Conservation (phyloP, 2,113 vertebrate genomes). For the Scatophagus argus region DNA sequence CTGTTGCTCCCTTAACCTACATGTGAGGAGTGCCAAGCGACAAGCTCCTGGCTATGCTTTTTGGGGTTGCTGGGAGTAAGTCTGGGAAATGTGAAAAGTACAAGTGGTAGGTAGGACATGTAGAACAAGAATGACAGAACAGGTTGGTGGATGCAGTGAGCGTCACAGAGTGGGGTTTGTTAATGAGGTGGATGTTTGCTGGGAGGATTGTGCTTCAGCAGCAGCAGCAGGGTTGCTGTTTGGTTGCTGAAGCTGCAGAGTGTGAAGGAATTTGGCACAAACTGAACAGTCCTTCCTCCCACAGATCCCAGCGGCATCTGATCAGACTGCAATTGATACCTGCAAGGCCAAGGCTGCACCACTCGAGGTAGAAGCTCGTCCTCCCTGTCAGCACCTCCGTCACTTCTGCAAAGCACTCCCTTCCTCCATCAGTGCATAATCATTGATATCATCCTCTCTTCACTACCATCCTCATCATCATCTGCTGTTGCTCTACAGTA, state of each 20-base stretch:
- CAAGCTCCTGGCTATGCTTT: neutral
- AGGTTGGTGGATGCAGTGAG: neutral
- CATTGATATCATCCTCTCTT: conserved; percentile 2
- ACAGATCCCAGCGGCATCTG: conserved; percentile 81
- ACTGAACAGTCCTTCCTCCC: conserved; percentile 55
- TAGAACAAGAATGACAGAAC: neutral
- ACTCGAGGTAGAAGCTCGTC: conserved; percentile 76
- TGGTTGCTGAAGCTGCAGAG: conserved; percentile 19
- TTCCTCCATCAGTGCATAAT: conserved; percentile 19
- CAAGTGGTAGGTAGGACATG: neutral
- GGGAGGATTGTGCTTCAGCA: conserved; percentile 7
- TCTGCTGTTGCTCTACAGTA: neutral
- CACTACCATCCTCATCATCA: conserved; percentile 31
- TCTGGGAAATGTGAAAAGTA: conserved; percentile 3
- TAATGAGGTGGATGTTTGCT: neutral
- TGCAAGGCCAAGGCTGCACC: conserved; percentile 76
- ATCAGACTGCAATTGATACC: conserved; percentile 81
- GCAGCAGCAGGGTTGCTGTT: conserved; percentile 14
- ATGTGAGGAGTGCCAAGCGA: no score
- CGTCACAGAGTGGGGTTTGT: neutral
- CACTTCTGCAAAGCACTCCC: conserved; percentile 2
- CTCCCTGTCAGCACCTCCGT: conserved; percentile 24
- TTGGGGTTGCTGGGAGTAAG: neutral
- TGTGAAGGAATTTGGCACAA: conserved; percentile 43
- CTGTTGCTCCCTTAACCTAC: neutral